phyloP scores from a whole-genome alignment of 2,113 vertebrate species.

The Tympanuchus pallidicinctus region DNA sequence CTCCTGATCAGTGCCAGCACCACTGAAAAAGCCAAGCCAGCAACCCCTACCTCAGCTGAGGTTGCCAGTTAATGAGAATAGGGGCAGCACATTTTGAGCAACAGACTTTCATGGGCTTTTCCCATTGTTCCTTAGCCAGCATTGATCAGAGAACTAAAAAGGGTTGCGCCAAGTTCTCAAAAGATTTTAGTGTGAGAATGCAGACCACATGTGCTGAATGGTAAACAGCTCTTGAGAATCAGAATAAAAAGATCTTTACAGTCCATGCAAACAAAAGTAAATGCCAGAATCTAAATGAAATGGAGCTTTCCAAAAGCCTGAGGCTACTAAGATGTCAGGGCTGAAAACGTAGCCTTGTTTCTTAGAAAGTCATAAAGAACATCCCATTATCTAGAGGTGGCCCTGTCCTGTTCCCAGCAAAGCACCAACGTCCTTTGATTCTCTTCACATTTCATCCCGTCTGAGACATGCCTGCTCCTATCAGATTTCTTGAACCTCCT shows the following conservation, averaged over 20 bases:
- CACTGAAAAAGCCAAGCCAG: background rate
- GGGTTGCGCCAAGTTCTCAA: background rate
- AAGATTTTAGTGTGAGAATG: conserved; percentile 52
- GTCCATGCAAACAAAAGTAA: conserved; percentile 49
- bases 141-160: conserved; percentile 3
- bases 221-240: conserved; percentile 67
- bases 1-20: background rate
- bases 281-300: conserved; percentile 67
- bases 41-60: background rate
- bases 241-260: conserved; percentile 75
- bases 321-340: conserved; percentile 34
- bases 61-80: conserved; percentile 16
- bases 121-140: conserved; percentile 19
- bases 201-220: conserved; percentile 66
- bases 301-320: conserved; percentile 35
- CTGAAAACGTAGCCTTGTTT: conserved; percentile 2
- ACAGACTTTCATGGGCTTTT: background rate
- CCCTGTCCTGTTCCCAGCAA: background rate
- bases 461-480: background rate
- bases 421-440: background rate
- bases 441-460: background rate
- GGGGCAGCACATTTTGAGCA: conserved; percentile 31
- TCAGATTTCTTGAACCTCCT: background rate
- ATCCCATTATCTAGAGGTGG: background rate
- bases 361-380: background rate